phyloP scores from a whole-genome alignment of 2,797 vertebrate genomes.

The Syngnathus acus region DNA sequence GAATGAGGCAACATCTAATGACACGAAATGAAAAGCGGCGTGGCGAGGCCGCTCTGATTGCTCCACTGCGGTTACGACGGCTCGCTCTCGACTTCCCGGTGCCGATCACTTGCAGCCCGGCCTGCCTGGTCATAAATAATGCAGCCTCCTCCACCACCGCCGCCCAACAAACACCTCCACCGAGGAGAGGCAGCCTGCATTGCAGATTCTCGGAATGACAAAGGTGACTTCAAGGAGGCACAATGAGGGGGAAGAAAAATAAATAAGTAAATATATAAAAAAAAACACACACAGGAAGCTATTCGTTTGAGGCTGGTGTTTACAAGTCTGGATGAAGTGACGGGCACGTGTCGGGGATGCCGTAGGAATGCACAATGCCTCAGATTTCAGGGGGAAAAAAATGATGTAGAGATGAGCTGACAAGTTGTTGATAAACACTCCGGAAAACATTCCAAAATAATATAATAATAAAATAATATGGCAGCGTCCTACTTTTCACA shows the following conservation, averaged over 20 bases:
- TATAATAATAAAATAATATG: constrained; percentile 19
- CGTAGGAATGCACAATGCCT: constrained; percentile 46
- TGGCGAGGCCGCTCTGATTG: constrained; percentile 18
- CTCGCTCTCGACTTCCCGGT: constrained; percentile 49
- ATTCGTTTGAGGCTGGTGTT: constrained; percentile 40
- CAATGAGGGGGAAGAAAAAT: not conserved
- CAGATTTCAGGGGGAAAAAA: constrained; percentile 39
- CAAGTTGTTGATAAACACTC: constrained; percentile 45
- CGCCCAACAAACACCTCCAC: constrained; percentile 49
- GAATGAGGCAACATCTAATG: constrained; percentile 38
- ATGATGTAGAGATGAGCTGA: constrained; percentile 51
- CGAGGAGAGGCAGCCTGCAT: constrained; percentile 36
- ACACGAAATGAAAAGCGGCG: constrained; percentile 53
- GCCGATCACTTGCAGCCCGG: constrained; percentile 54
- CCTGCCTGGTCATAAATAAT: constrained; percentile 68
- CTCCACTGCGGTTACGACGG: constrained; percentile 12
- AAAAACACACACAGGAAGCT: constrained; percentile 32
- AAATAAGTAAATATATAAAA: not conserved
- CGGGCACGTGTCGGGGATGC: constrained; percentile 26
- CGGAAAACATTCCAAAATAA: constrained; percentile 41
- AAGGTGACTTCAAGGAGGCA: constrained; percentile 63
- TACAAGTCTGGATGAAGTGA: constrained; percentile 43
- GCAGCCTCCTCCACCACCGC: constrained; percentile 55
- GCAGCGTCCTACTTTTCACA: constrained; percentile 1
- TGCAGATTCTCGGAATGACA: constrained; percentile 55